Conservation (phyloP, 2,113 vertebrate species). For the Phrynosoma platyrhinos region DNA sequence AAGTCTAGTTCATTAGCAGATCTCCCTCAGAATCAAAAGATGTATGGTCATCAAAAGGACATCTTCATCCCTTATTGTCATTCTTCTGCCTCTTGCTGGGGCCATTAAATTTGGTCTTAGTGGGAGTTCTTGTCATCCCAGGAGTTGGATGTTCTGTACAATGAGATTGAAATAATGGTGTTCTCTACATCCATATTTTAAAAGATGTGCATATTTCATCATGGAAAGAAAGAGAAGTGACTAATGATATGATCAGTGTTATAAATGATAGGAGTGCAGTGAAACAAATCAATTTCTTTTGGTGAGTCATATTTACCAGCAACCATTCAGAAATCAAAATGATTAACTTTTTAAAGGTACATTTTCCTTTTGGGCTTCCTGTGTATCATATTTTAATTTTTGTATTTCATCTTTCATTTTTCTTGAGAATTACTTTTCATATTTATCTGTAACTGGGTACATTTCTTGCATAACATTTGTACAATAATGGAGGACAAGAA, state of each 20-base stretch:
- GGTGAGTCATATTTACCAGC: slow-evolving; percentile 50
- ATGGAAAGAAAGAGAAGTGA: slow-evolving; percentile 60
- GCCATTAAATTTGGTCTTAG: slow-evolving; percentile 32
- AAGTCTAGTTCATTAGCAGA: slow-evolving; percentile 53
- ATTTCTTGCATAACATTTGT: not conserved
- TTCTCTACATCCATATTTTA: slow-evolving; percentile 72
- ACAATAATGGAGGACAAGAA: not conserved
- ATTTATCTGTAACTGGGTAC: not conserved
- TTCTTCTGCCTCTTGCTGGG: slow-evolving; percentile 37
- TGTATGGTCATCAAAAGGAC: slow-evolving; percentile 47
- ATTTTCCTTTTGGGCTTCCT: not conserved
- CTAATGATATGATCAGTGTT: slow-evolving; percentile 71
- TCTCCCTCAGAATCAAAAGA: slow-evolving; percentile 53
- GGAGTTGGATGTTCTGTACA: slow-evolving; percentile 12
- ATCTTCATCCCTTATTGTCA: slow-evolving; percentile 16
- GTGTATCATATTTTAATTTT: not conserved
- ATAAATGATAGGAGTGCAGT: slow-evolving; percentile 54
- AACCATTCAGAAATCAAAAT: slow-evolving; percentile 39
- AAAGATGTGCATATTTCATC: slow-evolving; percentile 67
- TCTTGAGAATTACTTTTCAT: not conserved
- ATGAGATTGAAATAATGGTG: slow-evolving; percentile 63
- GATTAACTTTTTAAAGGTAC: not conserved
- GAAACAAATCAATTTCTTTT: slow-evolving; percentile 58
- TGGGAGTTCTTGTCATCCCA: slow-evolving; percentile 44
- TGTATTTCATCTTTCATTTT: not conserved